A percentile compares a stretch with the other conserved stretches of the same genome.
Conservation (phyloP, 2,888 invertebrate genomes). For the Tubulanus polymorphus region DNA sequence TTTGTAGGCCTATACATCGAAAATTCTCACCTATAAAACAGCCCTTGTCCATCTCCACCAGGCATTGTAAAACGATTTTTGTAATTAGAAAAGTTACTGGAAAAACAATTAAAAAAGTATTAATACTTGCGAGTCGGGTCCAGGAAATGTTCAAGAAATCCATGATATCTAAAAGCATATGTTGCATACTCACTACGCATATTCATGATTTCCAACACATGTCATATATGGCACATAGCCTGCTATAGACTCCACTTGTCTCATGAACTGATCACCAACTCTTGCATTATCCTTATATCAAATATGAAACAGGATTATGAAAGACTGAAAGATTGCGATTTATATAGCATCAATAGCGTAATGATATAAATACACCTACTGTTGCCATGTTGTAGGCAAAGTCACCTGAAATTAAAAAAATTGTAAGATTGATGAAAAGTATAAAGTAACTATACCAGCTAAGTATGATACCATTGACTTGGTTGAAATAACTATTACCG, state of each 20-base stretch:
- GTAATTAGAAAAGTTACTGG: slow-evolving; percentile 94
- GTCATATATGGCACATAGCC: slow-evolving; percentile 81
- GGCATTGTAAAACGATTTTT: slow-evolving; percentile 90
- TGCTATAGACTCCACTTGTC: slow-evolving; percentile 83
- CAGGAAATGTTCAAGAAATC: background rate
- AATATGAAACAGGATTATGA: slow-evolving; percentile 9
- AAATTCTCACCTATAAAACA: slow-evolving; percentile 45
- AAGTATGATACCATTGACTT: too few relatives aligned
- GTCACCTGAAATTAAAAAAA: slow-evolving; percentile 35
- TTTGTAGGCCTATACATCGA: too few relatives aligned
- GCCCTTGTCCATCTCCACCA: slow-evolving; percentile 32
- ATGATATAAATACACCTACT: too few relatives aligned
- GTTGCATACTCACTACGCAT: slow-evolving; percentile 67
- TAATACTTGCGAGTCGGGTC: too few relatives aligned
- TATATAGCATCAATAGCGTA: too few relatives aligned
- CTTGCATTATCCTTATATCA: slow-evolving; percentile 63
- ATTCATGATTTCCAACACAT: slow-evolving; percentile 86
- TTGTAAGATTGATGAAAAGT: too few relatives aligned
- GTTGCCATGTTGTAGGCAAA: slow-evolving; percentile 44
- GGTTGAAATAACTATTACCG: slow-evolving; percentile 28
- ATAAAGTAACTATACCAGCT: too few relatives aligned
- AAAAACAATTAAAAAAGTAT: slow-evolving; percentile 32
- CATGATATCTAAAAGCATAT: background rate
- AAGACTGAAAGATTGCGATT: too few relatives aligned
- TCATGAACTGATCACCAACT: slow-evolving; percentile 90